These are phyloP conservation scores for Lamellibrachia columna DNA, from an alignment of 2,888 invertebrate genomes.

Conservation along the genomic window DNA sequence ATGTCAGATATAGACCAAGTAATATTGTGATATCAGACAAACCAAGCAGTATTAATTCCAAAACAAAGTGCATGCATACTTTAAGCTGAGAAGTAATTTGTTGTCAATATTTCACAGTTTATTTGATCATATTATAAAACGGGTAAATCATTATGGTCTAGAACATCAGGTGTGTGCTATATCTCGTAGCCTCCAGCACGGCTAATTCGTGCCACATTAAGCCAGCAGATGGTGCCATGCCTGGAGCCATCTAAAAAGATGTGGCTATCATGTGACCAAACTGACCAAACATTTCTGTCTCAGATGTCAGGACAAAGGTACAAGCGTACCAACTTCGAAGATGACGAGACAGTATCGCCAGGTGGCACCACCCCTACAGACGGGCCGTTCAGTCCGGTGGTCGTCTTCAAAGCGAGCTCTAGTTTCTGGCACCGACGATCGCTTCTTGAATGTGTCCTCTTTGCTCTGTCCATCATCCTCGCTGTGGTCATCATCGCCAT, in stretches of 20 bases:
- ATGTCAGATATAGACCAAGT: no score
- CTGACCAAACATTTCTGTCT: constrained; percentile 21
- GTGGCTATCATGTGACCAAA: background rate
- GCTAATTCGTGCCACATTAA: no score
- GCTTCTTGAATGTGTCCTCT: constrained; percentile 49
- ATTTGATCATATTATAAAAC: no score
- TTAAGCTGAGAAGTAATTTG: no score
- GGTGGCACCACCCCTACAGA: constrained; percentile 48
- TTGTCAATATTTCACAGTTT: no score
- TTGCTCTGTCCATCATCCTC: constrained; percentile 45
- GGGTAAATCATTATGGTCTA: no score
- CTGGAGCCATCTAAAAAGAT: background rate
- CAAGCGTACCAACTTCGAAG: constrained; percentile 64
- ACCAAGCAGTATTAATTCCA: no score
- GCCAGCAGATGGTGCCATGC: no score
- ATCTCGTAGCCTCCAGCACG: no score
- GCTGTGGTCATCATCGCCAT: constrained; percentile 50
- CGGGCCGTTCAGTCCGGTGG: constrained; percentile 51
- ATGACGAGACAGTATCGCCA: constrained; percentile 50
- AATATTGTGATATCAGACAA: no score
- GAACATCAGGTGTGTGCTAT: no score
- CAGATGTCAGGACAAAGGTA: constrained; percentile 65
- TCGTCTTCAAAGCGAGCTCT: constrained; percentile 54
- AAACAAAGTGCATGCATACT: no score
- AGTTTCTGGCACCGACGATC: constrained; percentile 55